Conservation (phyloP, 2,888 invertebrate genomes). For the Himalopsyche kuldschensis region DNA sequence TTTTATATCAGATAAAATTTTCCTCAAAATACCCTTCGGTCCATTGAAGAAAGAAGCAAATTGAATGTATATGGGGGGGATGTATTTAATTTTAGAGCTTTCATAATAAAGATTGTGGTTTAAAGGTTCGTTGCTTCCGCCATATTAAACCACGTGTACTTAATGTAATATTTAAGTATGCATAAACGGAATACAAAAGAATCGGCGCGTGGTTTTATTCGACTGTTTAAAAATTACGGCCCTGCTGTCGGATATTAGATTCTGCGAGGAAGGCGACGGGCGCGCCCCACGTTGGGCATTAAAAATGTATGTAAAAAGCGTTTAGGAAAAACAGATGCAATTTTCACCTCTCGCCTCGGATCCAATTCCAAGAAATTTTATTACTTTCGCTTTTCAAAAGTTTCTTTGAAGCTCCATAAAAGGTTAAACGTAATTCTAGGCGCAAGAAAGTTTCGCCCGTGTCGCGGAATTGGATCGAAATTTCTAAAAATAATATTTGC, state of each 20-base stretch:
- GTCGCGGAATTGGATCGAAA: neutral
- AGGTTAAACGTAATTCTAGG: neutral
- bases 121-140: neutral
- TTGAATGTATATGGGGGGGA: too few relatives aligned
- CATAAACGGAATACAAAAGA: neutral
- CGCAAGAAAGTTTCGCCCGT: neutral
- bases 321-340: neutral
- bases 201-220: neutral
- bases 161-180: neutral
- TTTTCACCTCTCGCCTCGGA: neutral
- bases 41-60: too few relatives aligned
- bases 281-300: neutral
- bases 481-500: neutral
- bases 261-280: neutral
- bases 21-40: too few relatives aligned
- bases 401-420: neutral
- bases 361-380: neutral
- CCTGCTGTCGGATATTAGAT: neutral
- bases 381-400: neutral
- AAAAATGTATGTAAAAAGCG: neutral
- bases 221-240: neutral
- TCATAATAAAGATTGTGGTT: neutral
- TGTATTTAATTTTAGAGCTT: too few relatives aligned
- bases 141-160: neutral
- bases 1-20: too few relatives aligned